Percentiles rank a stretch among this genome's conserved stretches.
Evolutionary conservation across 2,113 vertebrate species (phyloP).

Genomic region (Etheostoma spectabile): DNA sequence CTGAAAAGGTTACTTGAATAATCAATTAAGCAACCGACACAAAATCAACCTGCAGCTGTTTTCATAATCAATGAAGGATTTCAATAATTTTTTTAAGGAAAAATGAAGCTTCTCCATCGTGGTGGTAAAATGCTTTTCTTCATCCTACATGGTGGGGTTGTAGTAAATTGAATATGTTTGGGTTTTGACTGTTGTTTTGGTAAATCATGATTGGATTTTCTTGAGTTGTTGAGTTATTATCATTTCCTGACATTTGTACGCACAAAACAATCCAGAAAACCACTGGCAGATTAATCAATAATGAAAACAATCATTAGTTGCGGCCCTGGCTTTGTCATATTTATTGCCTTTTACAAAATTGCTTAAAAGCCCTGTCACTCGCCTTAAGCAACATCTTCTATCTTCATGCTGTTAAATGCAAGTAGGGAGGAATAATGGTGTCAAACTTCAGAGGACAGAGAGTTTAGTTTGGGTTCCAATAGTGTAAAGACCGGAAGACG

Average conservation of each 20-base stretch:
- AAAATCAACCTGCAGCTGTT: background rate
- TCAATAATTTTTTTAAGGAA: background rate
- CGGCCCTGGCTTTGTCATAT: background rate
- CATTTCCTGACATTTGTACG: background rate
- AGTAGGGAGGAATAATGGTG: background rate
- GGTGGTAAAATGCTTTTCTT: background rate
- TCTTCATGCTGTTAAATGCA: background rate
- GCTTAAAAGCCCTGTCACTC: background rate
- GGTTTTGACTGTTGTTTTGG: background rate
- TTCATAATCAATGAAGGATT: background rate
- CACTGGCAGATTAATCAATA: background rate
- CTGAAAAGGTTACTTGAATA: background rate
- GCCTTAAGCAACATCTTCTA: background rate
- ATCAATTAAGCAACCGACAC: background rate
- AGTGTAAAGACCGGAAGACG: slow-evolving; percentile 26
- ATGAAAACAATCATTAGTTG: slow-evolving; percentile 1
- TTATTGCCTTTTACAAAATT: background rate
- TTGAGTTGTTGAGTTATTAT: too few species aligned
- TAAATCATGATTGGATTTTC: too few species aligned
- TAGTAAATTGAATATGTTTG: background rate
- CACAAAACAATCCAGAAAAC: background rate
- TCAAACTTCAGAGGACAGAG: slow-evolving; percentile 3
- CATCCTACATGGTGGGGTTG: background rate
- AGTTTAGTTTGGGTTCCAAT: slow-evolving; percentile 20
- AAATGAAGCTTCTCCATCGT: background rate